phyloP scores from a whole-genome alignment of 1,140 invertebrate species.

The Formica selysi region DNA sequence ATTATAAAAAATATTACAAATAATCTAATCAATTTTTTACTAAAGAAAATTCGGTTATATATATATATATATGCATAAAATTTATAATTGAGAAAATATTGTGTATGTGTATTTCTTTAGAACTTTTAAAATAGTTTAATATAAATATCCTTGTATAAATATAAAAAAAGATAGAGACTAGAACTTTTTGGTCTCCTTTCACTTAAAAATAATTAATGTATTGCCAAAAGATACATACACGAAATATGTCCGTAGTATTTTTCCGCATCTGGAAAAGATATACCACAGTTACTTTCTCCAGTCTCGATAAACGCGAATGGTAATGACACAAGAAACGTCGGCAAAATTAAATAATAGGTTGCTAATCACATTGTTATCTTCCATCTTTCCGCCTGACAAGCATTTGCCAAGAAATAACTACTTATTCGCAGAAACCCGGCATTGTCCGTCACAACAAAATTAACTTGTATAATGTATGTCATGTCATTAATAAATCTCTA shows the following conservation, averaged over 20 bases:
- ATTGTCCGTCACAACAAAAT: conserved; percentile 14
- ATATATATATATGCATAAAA: too few relatives aligned
- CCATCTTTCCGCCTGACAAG: conserved; percentile 15
- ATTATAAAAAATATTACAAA: not conserved
- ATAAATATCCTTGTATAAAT: not conserved
- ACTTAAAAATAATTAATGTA: not conserved
- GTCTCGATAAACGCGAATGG: conserved; percentile 20
- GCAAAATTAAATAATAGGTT: conserved; percentile 9
- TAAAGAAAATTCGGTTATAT: not conserved
- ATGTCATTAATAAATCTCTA: conserved; percentile 39
- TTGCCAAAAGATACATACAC: not conserved
- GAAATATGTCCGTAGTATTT: not conserved
- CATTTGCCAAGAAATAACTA: not conserved
- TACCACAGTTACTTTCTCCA: conserved; percentile 14
- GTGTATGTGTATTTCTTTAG: too few relatives aligned
- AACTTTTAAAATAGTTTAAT: not conserved
- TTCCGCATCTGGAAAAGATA: not conserved
- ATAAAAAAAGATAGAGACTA: not conserved
- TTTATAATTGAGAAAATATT: not conserved
- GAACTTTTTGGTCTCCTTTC: not conserved
- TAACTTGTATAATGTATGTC: conserved; percentile 40
- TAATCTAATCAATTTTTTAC: not conserved
- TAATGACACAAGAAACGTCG: conserved; percentile 6
- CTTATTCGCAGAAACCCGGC: conserved; percentile 25
- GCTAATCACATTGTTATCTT: conserved; percentile 17